Conservation (phyloP, 2,113 vertebrate species). For the Conger conger region DNA sequence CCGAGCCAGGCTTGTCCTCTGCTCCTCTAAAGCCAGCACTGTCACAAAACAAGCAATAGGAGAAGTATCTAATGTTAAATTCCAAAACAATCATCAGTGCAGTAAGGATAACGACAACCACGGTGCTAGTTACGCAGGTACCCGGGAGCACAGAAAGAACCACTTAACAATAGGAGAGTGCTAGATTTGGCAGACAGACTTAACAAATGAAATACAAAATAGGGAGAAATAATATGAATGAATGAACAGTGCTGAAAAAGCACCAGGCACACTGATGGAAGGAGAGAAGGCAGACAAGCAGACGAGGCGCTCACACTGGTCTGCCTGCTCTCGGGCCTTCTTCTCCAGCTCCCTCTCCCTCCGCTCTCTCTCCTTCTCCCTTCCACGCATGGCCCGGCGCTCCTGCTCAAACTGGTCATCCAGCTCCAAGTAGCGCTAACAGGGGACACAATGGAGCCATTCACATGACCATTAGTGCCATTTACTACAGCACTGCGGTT, state of each 20-base stretch:
- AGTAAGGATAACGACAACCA: not conserved
- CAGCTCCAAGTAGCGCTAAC: conserved; percentile 67
- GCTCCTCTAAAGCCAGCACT: conserved; percentile 74
- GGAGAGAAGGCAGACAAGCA: not conserved
- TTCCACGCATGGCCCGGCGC: conserved; percentile 61
- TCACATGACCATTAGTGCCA: conserved; percentile 1
- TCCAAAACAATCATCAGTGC: not conserved
- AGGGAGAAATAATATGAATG: not conserved
- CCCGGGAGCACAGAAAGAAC: no score
- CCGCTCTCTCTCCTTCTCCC: conserved; percentile 67
- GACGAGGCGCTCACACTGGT: conserved; percentile 62
- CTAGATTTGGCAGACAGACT: not conserved
- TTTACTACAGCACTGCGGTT: not conserved
- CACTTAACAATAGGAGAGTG: not conserved
- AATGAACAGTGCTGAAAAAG: no score
- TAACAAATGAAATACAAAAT: not conserved
- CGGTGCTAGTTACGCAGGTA: not conserved
- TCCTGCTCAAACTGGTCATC: conserved; percentile 75
- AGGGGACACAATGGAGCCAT: not conserved
- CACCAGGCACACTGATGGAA: not conserved
- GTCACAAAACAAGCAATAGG: conserved; percentile 32
- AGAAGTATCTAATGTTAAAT: not conserved
- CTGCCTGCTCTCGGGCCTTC: conserved; percentile 72
- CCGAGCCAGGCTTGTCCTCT: conserved; percentile 59
- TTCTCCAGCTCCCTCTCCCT: conserved; percentile 67